A percentile compares a stretch with the other conserved stretches of the same genome.
Evolutionary conservation across 1,140 invertebrate genomes (phyloP).

Genomic region (Steinernema feltiae): DNA sequence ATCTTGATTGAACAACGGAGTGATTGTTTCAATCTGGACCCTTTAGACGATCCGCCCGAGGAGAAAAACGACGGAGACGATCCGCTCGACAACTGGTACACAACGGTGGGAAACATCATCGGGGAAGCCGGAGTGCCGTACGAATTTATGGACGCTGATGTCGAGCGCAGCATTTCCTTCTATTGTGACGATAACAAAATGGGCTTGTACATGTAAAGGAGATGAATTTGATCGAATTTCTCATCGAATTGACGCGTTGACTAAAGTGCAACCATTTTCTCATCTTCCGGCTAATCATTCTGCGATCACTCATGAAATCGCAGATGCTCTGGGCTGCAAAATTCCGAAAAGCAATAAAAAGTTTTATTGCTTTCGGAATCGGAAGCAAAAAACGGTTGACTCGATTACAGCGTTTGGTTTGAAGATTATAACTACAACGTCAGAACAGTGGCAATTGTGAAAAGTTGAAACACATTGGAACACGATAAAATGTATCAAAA

Average conservation of each 20-base stretch:
- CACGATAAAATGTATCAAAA: no score
- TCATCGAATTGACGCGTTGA: no score
- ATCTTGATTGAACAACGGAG: neutral
- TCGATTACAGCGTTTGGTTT: no score
- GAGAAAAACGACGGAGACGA: slow-evolving; percentile 23
- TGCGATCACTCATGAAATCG: neutral
- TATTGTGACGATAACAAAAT: neutral
- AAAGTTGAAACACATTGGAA: no score
- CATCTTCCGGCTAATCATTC: no score
- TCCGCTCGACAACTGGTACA: slow-evolving; percentile 37
- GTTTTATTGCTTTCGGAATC: neutral
- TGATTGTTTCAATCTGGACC: slow-evolving; percentile 14
- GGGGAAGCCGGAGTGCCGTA: slow-evolving; percentile 32
- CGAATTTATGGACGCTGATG: neutral
- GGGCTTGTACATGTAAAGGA: neutral
- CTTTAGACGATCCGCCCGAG: slow-evolving; percentile 20
- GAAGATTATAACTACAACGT: no score
- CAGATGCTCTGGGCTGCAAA: neutral
- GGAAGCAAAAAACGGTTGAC: neutral
- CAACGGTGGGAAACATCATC: slow-evolving; percentile 29
- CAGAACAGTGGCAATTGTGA: no score
- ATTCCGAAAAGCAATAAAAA: neutral
- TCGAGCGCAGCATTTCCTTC: neutral
- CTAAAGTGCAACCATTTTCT: neutral
- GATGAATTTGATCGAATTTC: neutral